Base-by-base conservation (phyloP, 2,888 invertebrate genomes). In the Rotaria macrura region DNA sequence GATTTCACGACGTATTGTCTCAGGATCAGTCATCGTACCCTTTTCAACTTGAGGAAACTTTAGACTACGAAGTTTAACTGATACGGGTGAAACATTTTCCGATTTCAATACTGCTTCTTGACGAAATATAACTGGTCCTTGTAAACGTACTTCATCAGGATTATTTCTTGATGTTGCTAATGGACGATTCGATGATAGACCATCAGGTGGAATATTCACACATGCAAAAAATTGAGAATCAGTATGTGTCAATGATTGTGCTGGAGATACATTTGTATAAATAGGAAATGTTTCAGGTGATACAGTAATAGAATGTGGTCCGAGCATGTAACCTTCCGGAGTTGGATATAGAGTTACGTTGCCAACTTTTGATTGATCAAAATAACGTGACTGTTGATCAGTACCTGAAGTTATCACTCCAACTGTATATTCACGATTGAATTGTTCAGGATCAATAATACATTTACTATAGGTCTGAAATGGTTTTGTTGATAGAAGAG, bases 131-230 rank as follows among this genome's bases (percentile, higher is more conserved):
- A 79, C 43, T 23, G 74, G 74, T 25, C 74, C 74, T 79, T 79
- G 74, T 79, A 79, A 79, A 25, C 43, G 74, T 79, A 79, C 23
- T 40, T 43, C 43, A 40, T 79, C 74, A 9, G 25, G 74, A 43
- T 43, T 38, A 43, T 79, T 4, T 79, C 38, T 23, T 43, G 74
- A 23, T 40, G 74, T 29, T 74, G 23, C 7, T 25, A 23, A 10
- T 23, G 74, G 38, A 23, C 74, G 74, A 79, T 79, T 79, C 17
- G 74, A 79, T 40, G 74, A 79, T 12, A 79, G 74, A 20, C 40
- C 74, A 43, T 79, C 74, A 9, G 74, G 74, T 79, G 74, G 74
- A 25, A 79, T 79, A 79, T 79, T 79, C 10, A 79, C 74, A 43
- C 25, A 79, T 43, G 74, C 43, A 43, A 43, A 79, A 79, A 29